A percentile compares a stretch with the other conserved stretches of the same genome.
Conservation (phyloP, 2,888 invertebrate species). For the Parthenolecanium corni region DNA sequence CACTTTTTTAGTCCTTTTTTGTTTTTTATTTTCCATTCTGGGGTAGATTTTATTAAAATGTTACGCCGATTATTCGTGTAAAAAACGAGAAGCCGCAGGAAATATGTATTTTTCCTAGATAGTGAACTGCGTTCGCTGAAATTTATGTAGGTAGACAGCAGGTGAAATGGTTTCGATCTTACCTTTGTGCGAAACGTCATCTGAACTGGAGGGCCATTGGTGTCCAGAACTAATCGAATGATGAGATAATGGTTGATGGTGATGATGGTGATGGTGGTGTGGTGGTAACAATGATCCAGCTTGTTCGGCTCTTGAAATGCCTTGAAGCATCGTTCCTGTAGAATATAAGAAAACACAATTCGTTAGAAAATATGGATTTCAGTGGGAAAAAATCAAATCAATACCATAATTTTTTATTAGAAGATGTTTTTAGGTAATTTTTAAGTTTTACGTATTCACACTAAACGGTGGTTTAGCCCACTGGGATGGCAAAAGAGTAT, state of each 20-base stretch:
- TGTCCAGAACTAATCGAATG: conserved; percentile 32
- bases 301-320: conserved; percentile 34
- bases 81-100: neutral
- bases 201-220: conserved; percentile 34
- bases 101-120: neutral
- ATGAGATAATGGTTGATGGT: conserved; percentile 32
- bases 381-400: too few relatives aligned
- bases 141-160: neutral
- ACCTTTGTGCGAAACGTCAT: conserved; percentile 36
- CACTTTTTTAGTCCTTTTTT: neutral
- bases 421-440: too few relatives aligned
- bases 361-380: too few relatives aligned
- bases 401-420: too few relatives aligned
- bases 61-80: conserved; percentile 12
- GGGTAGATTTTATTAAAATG: conserved; percentile 17
- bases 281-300: conserved; percentile 34
- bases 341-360: neutral
- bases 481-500: neutral
- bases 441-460: too few relatives aligned
- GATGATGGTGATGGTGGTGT: conserved; percentile 34
- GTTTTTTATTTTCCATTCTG: too few relatives aligned
- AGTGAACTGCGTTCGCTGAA: neutral
- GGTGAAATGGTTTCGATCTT: conserved; percentile 19
- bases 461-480: too few relatives aligned
- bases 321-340: conserved; percentile 33